Base-by-base conservation (phyloP, 1,140 invertebrate species). In the Drosophila elegans region DNA sequence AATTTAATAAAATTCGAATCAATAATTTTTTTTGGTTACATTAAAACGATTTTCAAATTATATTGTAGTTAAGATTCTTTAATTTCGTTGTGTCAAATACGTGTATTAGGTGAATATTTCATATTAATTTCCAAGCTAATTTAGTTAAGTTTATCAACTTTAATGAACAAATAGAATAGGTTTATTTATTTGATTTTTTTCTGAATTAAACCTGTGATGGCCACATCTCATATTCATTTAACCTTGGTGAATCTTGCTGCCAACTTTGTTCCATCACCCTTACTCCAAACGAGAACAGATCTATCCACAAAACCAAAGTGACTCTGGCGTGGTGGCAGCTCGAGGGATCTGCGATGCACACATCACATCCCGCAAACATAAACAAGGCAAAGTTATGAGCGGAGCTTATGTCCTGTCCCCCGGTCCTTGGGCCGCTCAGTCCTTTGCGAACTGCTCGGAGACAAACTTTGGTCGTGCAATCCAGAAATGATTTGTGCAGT, bases 401-500 rank as follows among this genome's bases (percentile, higher is more conserved):
- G 71, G 71, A 82, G 83, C 83, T 82, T 86, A 82, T 82, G 81
- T 84, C 77, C 73, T 84, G 76, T 53, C 61, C 60, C 63, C 25
- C 12, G 48, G 60, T 66, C 60, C 64, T 52, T 27, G 36, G 10
- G 59, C 10, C 45, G 21, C 36, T 25, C 34, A 41, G 55, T 32
- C 63, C 63, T 44, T 21, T 10, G 59, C 68, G 56, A 49, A 56
- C 59, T 63, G 56, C 55, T 54, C 41, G 64, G 72, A 89, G 80
- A 83, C 76, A 89, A 88, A 88, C 80, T 88, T 88, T 89, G 72
- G 16, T 75, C 67, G 60, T 88, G 84, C 84, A 89, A 89, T 89
- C 79, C 80, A 77, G 76, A 80, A 89, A 88, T 88, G 84, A 88
- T 88, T 89, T 88, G 84, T 83, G 85, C 84, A 78, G 76, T 78